Conservation (phyloP, 2,113 vertebrate species). For the Leucoraja erinaceus region DNA sequence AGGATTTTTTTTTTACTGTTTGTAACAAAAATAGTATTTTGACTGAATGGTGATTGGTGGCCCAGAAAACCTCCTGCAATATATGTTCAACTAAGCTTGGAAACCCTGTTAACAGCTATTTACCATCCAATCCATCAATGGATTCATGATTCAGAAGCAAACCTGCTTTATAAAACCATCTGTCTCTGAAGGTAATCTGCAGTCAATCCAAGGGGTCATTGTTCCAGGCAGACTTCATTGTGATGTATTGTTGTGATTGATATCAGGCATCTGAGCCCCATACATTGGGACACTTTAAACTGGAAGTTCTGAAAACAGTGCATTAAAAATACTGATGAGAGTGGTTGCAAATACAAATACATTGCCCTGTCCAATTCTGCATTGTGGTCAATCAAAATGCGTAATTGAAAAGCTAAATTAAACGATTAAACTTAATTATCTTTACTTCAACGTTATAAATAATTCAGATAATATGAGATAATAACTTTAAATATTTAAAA, state of each 20-base stretch:
- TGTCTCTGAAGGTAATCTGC: conserved; percentile 27
- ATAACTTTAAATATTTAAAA: not conserved
- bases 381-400: not conserved
- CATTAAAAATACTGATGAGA: not conserved
- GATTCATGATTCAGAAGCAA: not conserved
- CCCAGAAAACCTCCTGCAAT: not conserved
- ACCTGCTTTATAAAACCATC: conserved; percentile 2
- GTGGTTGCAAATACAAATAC: not conserved
- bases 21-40: not conserved
- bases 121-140: not conserved
- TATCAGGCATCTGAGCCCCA: not conserved
- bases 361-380: not conserved
- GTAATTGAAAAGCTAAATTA: conserved; percentile 17
- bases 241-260: conserved; percentile 28
- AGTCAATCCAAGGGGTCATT: not conserved
- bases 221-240: conserved; percentile 3
- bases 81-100: not conserved
- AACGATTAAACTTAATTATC: not conserved
- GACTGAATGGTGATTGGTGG: not conserved
- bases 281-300: not conserved
- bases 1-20: not conserved
- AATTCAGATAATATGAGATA: not conserved
- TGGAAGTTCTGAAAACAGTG: not conserved
- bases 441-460: not conserved
- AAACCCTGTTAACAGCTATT: not conserved